Evolutionary conservation across 2,797 vertebrate genomes (phyloP).

Genomic region (Enteromius radiatus): DNA sequence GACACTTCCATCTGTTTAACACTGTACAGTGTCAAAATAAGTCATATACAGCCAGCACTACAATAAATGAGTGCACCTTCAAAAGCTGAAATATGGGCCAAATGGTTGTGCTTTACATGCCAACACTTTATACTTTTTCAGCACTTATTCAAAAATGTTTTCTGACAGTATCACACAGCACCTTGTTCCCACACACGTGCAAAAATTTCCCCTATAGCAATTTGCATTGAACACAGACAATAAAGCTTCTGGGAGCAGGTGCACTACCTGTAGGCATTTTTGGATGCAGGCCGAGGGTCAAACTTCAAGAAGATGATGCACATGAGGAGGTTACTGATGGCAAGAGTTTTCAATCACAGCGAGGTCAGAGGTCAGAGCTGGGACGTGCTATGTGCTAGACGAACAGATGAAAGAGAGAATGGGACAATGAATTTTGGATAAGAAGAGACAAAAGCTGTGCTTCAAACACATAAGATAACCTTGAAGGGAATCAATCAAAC

Average conservation of each 20-base stretch:
- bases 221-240: not conserved
- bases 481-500: not conserved
- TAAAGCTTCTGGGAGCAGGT: conserved; percentile 9
- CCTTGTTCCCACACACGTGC: not conserved
- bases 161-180: not conserved
- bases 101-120: not conserved
- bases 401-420: conserved; percentile 22
- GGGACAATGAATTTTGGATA: conserved; percentile 12
- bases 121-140: not conserved
- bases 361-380: conserved; percentile 49
- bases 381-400: conserved; percentile 63
- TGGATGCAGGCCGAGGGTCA: conserved; percentile 92
- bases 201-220: not conserved
- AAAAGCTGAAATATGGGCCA: not conserved
- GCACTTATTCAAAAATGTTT: not conserved
- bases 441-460: not conserved
- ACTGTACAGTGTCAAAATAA: not conserved
- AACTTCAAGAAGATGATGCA: conserved; percentile 99
- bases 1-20: too few relatives aligned
- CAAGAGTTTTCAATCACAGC: conserved; percentile 44
- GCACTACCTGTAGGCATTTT: conserved; percentile 98
- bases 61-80: not conserved
- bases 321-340: conserved; percentile 77
- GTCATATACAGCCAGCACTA: not conserved
- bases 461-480: not conserved